Evolutionary conservation across 2,113 vertebrate species (phyloP), one percentile per base, ranked within the genome.

Genomic region (Empidonax traillii): DNA sequence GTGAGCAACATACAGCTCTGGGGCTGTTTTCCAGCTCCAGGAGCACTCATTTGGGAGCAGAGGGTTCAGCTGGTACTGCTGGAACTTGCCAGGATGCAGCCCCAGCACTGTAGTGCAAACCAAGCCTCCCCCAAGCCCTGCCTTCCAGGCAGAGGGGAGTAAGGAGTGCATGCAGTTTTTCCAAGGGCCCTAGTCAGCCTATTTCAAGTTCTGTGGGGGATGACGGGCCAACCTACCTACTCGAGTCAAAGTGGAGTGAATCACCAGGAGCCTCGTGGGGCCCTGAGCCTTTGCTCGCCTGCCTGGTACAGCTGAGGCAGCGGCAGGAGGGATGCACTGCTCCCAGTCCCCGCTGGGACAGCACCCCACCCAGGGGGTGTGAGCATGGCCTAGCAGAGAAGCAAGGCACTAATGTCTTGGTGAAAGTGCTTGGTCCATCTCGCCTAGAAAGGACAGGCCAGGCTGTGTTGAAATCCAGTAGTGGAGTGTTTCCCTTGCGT

Each of bases 321-420:
- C 8, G 24, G 66, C 85, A 72, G 85, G 62, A 94, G 92, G 59
- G 89, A n/a, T 52, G 43, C 15, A 1, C 17, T 37, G 65, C 14
- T 66, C 67, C 63, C 63, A 49, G 81, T 66, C 66, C 61, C 51
- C 62, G 74, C 68, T 53, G 84, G 33, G 58, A 24, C 10, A 6
- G 81, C 59, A 71, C 35, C 74, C 53, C 41, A 39, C 61, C 56
- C 44, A 4, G 47, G 33, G 58, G 66, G 41, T 8, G 1, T 30
- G 67, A 95, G 46, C 3, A 0, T 37, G 63, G 78, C 78, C 87
- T 43, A 80, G 93, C 90, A 93, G 72, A 89, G 76, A 59, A 95
- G 85, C 93, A 96, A 96, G 95, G 93, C 94, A 96, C 93, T 93
- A 23, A 12, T 82, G 82, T 95, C 85, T 87, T 3, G 3, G 78